phyloP scores from a whole-genome alignment of 2,888 invertebrate genomes.

The Epinotia ramella region DNA sequence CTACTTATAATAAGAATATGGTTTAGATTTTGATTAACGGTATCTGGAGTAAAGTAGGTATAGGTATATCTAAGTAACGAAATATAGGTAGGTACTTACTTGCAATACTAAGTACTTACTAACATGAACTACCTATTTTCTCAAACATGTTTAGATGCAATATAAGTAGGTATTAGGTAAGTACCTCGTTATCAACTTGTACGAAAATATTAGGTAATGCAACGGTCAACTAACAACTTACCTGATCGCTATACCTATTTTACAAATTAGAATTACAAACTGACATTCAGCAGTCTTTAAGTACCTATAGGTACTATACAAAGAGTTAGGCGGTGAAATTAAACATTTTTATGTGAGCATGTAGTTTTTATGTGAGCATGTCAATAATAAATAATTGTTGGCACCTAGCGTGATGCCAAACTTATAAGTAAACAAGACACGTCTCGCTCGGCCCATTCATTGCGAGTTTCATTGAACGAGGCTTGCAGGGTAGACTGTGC shows the following conservation, averaged over 20 bases:
- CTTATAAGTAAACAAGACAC: conserved; percentile 66
- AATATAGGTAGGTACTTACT: not conserved
- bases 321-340: not conserved
- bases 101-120: not conserved
- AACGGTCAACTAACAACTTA: no score
- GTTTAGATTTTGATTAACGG: no score
- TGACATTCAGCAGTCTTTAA: not conserved
- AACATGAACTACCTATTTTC: not conserved
- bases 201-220: no score
- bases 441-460: conserved; percentile 73
- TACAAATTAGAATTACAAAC: not conserved
- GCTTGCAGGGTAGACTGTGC: conserved; percentile 49
- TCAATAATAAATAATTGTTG: conserved; percentile 15
- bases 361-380: not conserved
- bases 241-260: no score
- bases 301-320: not conserved
- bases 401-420: conserved; percentile 29
- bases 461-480: conserved; percentile 69
- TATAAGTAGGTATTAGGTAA: no score
- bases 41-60: no score
- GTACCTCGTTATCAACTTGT: no score
- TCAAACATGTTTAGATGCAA: not conserved
- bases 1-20: no score
- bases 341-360: not conserved
- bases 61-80: not conserved